Evolutionary conservation across 2,113 vertebrate species (phyloP), one percentile per base, ranked within the genome.

Genomic region (Pedionomus torquatus): DNA sequence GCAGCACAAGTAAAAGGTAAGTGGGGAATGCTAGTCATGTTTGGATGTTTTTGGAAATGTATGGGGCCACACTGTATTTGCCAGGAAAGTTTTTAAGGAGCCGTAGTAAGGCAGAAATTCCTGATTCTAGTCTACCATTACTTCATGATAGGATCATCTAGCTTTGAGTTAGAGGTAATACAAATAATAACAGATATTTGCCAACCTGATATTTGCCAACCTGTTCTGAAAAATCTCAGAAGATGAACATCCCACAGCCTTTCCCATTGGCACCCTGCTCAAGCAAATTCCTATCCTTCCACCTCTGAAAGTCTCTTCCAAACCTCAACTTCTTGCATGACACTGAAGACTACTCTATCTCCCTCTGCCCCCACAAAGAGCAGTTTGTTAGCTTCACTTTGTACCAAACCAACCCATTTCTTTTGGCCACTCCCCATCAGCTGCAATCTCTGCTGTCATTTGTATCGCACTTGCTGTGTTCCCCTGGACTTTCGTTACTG

Each of bases 381-480:
- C 33, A 26, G 26, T 16, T 68, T 4, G 3, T 46, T 30, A 46
- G 4, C 35, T 64, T 51, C 20, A 11, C 44, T 65, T 83, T 0
- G 7, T 13, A 14, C 19, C 60, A 39, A 86, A 60, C 3, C 4
- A 41, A 10, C 3, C 23, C 1, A 0, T n/a, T 82, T 66, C 17
- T 63, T 64, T 46, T 48, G 21, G 8, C 26, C 46, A 48, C 6
- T n/a, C 23, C 10, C 8, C 21, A 9, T 14, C 14, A 43, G 21
- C 15, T 5, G 7, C 3, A 3, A 41, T n/a, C 41, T 76, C 35
- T 64, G 19, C 44, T 1, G 1, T 24, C 0, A 0, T 35, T 69
- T 4, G 1, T 15, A 7, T 6, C 0, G 0, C 1, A 1, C 15
- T n/a, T 63, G 5, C n/a, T 74, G 23, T 5, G 2, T 54, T 76